A percentile compares a stretch with the other conserved stretches of the same genome.
Evolutionary conservation across 2,113 vertebrate genomes (phyloP).

Genomic region (Silurus glanis): DNA sequence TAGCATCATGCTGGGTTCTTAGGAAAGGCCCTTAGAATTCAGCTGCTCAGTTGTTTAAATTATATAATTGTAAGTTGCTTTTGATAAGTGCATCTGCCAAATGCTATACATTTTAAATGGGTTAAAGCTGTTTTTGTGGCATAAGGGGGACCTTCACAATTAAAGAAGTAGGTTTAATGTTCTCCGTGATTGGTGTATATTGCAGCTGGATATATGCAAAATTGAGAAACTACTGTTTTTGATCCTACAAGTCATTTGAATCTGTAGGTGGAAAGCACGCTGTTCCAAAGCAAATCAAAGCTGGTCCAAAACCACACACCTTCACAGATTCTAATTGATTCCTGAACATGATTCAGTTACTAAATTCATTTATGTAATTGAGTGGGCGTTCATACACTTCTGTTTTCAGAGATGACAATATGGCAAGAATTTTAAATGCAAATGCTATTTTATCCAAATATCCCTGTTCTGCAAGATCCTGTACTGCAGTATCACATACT

Average conservation of each 20-base stretch:
- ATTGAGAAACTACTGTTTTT: neutral
- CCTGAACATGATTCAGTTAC: slow-evolving; percentile 19
- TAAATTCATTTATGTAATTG: slow-evolving; percentile 9
- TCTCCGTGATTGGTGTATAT: too few relatives aligned
- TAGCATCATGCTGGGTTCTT: too few relatives aligned
- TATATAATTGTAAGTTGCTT: too few relatives aligned
- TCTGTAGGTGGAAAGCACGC: neutral
- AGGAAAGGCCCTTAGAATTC: too few relatives aligned
- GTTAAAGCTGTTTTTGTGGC: too few relatives aligned
- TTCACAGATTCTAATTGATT: neutral
- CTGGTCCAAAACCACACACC: neutral
- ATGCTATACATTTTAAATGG: too few relatives aligned
- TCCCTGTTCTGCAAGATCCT: neutral
- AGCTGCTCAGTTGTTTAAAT: too few relatives aligned
- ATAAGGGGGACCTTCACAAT: too few relatives aligned
- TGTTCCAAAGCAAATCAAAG: neutral
- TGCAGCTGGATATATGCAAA: neutral
- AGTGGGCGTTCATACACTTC: slow-evolving; percentile 23
- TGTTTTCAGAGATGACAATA: neutral
- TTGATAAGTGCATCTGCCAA: too few relatives aligned
- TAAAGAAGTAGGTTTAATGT: too few relatives aligned
- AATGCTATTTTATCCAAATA: neutral
- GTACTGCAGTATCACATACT: neutral
- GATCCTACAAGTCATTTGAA: neutral
- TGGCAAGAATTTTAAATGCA: slow-evolving; percentile 19